Conservation (phyloP, 2,888 invertebrate species). For the Cetonia aurata region DNA sequence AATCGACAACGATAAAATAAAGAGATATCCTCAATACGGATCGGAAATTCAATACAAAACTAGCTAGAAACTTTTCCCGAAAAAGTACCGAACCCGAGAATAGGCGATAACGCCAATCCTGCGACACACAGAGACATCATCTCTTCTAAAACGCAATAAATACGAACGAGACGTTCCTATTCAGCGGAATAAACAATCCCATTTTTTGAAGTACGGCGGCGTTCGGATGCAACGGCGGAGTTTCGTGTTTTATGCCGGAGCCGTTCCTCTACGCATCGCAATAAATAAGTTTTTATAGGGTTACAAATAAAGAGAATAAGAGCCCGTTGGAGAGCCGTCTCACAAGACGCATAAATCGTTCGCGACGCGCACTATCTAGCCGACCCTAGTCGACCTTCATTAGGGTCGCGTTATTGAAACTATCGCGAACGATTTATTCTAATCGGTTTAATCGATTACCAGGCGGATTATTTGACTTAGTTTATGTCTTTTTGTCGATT, state of each 20-base stretch:
- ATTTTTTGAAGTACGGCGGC: slow-evolving; percentile 35
- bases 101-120: too few species aligned
- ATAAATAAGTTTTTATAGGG: slow-evolving; percentile 43
- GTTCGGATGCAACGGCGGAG: slow-evolving; percentile 14
- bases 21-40: too few species aligned
- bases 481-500: slow-evolving; percentile 10
- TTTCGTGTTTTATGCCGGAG: slow-evolving; percentile 21
- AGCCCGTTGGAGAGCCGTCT: slow-evolving; percentile 35
- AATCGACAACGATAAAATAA: too few species aligned
- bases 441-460: slow-evolving; percentile 19
- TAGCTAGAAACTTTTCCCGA: too few species aligned
- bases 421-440: background rate
- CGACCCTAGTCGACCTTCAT: slow-evolving; percentile 20
- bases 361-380: slow-evolving; percentile 24
- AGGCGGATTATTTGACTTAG: background rate
- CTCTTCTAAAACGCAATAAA: slow-evolving; percentile 30
- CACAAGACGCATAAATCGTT: slow-evolving; percentile 34
- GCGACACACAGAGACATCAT: slow-evolving; percentile 22
- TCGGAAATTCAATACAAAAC: too few species aligned
- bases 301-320: slow-evolving; percentile 40
- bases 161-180: slow-evolving; percentile 12
- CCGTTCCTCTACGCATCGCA: slow-evolving; percentile 31
- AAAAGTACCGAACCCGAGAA: too few species aligned
- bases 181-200: slow-evolving; percentile 27
- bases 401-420: slow-evolving; percentile 24